Evolutionary conservation across 1,140 invertebrate genomes (phyloP).

Genomic region (Limonius californicus): DNA sequence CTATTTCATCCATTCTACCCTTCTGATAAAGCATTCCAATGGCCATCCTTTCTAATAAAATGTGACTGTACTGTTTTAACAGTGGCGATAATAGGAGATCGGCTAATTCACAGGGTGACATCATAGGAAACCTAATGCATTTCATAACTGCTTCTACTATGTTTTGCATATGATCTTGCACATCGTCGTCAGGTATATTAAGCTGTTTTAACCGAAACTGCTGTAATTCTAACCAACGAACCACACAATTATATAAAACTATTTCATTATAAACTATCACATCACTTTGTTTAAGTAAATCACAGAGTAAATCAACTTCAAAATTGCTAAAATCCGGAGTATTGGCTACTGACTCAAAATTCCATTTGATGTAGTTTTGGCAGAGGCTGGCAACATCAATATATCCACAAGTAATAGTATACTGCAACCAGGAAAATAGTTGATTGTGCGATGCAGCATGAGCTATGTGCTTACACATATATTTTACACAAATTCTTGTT

Average conservation of each 20-base stretch:
- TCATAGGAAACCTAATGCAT: constrained; percentile 87
- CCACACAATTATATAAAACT: constrained; percentile 73
- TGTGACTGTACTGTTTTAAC: constrained; percentile 78
- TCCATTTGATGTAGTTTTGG: constrained; percentile 87
- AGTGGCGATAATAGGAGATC: constrained; percentile 73
- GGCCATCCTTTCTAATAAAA: constrained; percentile 83
- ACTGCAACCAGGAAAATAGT: constrained; percentile 86
- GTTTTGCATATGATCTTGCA: constrained; percentile 58
- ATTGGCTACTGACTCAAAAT: constrained; percentile 78
- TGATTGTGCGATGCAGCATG: constrained; percentile 75
- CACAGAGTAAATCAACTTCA: constrained; percentile 74
- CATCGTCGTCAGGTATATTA: constrained; percentile 47
- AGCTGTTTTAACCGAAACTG: constrained; percentile 53
- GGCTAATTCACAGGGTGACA: constrained; percentile 80
- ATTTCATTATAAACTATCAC: constrained; percentile 89
- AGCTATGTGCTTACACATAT: constrained; percentile 84
- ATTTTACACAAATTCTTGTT: constrained; percentile 74
- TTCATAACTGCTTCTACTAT: constrained; percentile 71
- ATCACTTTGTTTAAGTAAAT: constrained; percentile 77
- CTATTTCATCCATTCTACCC: constrained; percentile 51
- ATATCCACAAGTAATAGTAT: constrained; percentile 79
- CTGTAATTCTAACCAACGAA: constrained; percentile 70
- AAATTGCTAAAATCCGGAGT: constrained; percentile 78
- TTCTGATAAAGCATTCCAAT: constrained; percentile 87
- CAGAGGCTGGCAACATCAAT: constrained; percentile 70